Conservation (phyloP, 2,113 vertebrate species). For the Seriola quinqueradiata region DNA sequence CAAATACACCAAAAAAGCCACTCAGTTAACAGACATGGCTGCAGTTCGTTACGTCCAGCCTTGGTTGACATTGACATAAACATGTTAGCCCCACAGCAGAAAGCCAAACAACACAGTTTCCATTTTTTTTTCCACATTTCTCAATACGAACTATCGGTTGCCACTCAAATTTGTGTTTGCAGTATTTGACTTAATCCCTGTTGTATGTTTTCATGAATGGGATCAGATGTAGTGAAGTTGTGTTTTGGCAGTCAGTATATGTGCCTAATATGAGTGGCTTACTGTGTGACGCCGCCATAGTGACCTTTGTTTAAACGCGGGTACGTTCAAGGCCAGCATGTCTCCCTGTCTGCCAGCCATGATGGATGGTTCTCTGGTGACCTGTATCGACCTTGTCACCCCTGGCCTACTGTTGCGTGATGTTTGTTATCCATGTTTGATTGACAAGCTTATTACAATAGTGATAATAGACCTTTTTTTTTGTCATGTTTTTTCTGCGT, state of each 20-base stretch:
- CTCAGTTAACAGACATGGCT: background rate
- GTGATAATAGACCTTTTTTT: constrained; percentile 11
- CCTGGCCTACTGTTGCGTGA: constrained; percentile 39
- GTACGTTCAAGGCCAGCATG: constrained; percentile 56
- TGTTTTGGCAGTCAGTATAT: constrained; percentile 17
- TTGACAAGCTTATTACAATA: constrained; percentile 47
- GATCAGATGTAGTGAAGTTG: background rate
- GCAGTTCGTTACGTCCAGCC: background rate
- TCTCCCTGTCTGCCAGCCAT: constrained; percentile 65
- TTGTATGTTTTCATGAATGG: background rate
- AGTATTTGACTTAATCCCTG: background rate
- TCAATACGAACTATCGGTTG: background rate
- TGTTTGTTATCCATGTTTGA: constrained; percentile 59
- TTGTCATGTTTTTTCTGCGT: background rate
- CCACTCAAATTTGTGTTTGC: background rate
- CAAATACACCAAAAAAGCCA: background rate
- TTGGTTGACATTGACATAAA: background rate
- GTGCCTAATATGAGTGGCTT: constrained; percentile 3
- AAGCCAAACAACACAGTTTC: background rate
- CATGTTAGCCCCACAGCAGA: too few species aligned
- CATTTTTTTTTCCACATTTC: background rate
- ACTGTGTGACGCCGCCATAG: constrained; percentile 31
- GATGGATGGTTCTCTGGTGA: constrained; percentile 74
- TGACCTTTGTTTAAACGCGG: constrained; percentile 52
- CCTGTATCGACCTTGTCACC: constrained; percentile 65